These are phyloP conservation scores for Scarus forsteni DNA, from an alignment of 2,797 vertebrate genomes.

Conservation along the genomic window DNA sequence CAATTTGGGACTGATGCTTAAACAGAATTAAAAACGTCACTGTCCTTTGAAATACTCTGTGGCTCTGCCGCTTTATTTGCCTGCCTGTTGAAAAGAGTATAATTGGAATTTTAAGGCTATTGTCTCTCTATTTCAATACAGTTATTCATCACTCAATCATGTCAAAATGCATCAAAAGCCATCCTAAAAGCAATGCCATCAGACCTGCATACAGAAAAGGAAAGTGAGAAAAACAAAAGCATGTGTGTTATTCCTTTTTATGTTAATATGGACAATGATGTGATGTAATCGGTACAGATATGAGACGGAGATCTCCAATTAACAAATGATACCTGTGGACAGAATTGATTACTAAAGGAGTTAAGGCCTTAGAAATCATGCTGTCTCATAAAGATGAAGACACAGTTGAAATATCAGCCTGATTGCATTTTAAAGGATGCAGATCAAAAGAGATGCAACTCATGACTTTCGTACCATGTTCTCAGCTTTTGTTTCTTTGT, in stretches of 20 bases:
- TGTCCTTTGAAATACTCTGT: neutral
- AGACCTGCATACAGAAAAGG: conserved; percentile 6
- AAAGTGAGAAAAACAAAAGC: neutral
- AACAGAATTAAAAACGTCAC: conserved; percentile 6
- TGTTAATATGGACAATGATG: neutral
- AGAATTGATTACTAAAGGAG: neutral
- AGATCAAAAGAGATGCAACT: too few species aligned
- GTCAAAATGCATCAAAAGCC: conserved; percentile 11
- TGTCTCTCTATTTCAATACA: conserved; percentile 3
- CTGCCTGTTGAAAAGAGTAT: conserved; percentile 11
- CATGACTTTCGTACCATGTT: too few species aligned
- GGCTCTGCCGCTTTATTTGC: neutral
- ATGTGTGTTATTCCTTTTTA: neutral
- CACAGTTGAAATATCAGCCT: too few species aligned
- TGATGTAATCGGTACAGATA: conserved; percentile 12
- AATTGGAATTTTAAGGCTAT: conserved; percentile 20
- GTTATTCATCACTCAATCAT: conserved; percentile 27
- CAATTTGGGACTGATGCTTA: neutral
- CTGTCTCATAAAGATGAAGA: too few species aligned
- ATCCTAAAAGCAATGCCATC: conserved; percentile 1
- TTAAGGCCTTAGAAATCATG: too few species aligned
- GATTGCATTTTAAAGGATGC: too few species aligned
- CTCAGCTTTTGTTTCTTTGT: too few species aligned
- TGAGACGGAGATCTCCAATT: conserved; percentile 1
- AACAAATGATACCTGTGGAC: conserved; percentile 4